These are phyloP conservation scores for Acanthochromis polyacanthus DNA, from an alignment of 2,113 vertebrate species.

Conservation along the genomic window DNA sequence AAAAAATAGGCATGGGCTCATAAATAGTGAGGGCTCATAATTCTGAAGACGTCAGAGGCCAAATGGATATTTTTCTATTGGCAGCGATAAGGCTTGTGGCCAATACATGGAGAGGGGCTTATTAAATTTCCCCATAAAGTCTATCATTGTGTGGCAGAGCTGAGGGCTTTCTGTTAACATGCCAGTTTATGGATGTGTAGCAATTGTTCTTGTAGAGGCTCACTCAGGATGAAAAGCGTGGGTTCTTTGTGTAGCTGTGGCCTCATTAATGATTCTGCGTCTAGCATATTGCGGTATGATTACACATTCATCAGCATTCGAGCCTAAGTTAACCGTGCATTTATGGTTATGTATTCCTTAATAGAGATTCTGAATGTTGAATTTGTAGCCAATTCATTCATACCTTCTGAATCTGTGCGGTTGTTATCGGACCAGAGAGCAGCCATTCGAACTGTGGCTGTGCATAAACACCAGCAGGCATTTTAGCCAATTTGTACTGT, in stretches of 20 bases:
- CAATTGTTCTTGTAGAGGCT: constrained; percentile 40
- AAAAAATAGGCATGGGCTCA: constrained; percentile 50
- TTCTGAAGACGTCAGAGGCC: constrained; percentile 69
- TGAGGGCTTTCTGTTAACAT: constrained; percentile 66
- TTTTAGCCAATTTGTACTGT: constrained; percentile 63
- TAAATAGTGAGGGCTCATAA: constrained; percentile 73
- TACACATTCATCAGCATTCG: constrained; percentile 32
- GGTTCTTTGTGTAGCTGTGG: constrained; percentile 15
- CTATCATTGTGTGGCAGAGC: constrained; percentile 72
- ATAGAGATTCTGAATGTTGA: constrained; percentile 3
- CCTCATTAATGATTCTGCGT: constrained; percentile 50
- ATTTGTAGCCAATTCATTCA: constrained; percentile 3
- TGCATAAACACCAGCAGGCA: constrained; percentile 65
- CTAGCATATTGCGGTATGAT: constrained; percentile 36
- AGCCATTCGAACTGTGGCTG: constrained; percentile 18
- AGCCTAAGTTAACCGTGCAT: constrained; percentile 9
- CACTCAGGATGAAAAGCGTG: constrained; percentile 6
- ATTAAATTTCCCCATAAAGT: constrained; percentile 74
- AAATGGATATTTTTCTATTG: constrained; percentile 73
- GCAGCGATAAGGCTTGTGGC: constrained; percentile 66
- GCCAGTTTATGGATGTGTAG: constrained; percentile 59
- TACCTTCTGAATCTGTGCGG: constrained; percentile 11
- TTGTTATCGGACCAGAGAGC: constrained; percentile 25
- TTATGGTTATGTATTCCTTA: neutral
- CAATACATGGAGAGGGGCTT: constrained; percentile 61